Base-by-base conservation (phyloP, 2,113 vertebrate species). In the Centrocercus urophasianus region DNA sequence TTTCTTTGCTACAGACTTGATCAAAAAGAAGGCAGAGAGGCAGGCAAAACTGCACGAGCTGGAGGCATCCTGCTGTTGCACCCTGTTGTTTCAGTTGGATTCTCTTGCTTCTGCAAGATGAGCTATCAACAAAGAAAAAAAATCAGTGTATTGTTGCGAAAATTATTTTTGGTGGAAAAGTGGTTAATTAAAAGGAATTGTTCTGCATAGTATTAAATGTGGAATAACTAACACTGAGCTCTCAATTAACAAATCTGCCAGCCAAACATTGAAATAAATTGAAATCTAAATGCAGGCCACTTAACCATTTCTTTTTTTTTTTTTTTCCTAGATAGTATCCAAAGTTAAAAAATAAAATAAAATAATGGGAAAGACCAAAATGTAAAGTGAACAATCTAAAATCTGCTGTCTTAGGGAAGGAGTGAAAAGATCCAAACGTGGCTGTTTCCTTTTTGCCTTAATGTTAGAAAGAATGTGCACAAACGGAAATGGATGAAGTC, bases 71-170 rank as follows among this genome's bases (percentile, higher is more conserved):
- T 77, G 12, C 27, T 64, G 21, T 48, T 34, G 12, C 38, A 50
- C 28, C 27, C 27, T 3, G 22, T 60, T 93, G 45, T 90, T 81
- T 80, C 75, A 19, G 7, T 0, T 92, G 54, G 10, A 69, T 80
- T 92, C 27, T 78, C 4, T 66, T 90, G 18, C 32, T 88, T 90
- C 70, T 93, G 52, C 22, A 47, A 63, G 47, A 54, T n/a, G 14
- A 32, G 14, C 38, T 84, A 24, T 8, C 17, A 52, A 42, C 20
- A 74, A 69, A 67, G 74, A 56, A 73, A 52, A 17, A 50, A 74
- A 94, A 95, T 90, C 77, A 84, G 47, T 42, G 66, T 76, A 78
- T 84, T 90, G 66, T 88, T 22, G 78, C n/a, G 56, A 69, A 45
- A 73, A 80, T 76, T 40, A 10, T 76, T 90, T 94, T 84, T 77